phyloP scores from a whole-genome alignment of 2,797 vertebrate genomes.

The Nannoperca australis region DNA sequence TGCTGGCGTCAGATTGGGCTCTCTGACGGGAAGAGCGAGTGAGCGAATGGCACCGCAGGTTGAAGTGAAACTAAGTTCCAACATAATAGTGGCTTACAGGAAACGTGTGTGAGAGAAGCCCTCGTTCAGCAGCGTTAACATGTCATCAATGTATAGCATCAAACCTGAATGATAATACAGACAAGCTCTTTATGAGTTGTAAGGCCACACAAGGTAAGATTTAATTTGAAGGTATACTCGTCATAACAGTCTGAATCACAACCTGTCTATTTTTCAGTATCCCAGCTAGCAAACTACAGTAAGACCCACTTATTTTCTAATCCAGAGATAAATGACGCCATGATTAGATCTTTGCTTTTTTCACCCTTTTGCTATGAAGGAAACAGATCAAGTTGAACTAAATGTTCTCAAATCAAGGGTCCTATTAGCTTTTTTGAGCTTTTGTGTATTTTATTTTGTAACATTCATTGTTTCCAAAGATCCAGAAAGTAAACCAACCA shows the following conservation, averaged over 20 bases:
- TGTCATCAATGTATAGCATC: neutral
- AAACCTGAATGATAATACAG: neutral
- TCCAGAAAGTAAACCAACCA: neutral
- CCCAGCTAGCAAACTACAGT: neutral
- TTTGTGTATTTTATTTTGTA: neutral
- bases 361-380: neutral
- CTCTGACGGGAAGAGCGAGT: conserved; percentile 38
- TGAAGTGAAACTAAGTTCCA: conserved; percentile 6
- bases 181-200: conserved; percentile 13
- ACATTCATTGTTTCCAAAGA: neutral
- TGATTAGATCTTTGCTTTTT: neutral
- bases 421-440: neutral
- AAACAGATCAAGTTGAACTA: neutral
- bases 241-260: conserved; percentile 2
- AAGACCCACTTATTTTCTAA: neutral
- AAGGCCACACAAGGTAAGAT: neutral
- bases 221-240: conserved; percentile 1
- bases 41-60: conserved; percentile 37
- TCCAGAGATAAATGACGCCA: neutral
- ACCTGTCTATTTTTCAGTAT: conserved; percentile 32
- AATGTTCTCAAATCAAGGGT: neutral
- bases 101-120: conserved; percentile 7
- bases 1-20: conserved; percentile 58
- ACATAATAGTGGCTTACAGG: conserved; percentile 17
- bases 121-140: neutral